phyloP scores from a whole-genome alignment of 2,113 vertebrate genomes.

The Asarcornis scutulata region DNA sequence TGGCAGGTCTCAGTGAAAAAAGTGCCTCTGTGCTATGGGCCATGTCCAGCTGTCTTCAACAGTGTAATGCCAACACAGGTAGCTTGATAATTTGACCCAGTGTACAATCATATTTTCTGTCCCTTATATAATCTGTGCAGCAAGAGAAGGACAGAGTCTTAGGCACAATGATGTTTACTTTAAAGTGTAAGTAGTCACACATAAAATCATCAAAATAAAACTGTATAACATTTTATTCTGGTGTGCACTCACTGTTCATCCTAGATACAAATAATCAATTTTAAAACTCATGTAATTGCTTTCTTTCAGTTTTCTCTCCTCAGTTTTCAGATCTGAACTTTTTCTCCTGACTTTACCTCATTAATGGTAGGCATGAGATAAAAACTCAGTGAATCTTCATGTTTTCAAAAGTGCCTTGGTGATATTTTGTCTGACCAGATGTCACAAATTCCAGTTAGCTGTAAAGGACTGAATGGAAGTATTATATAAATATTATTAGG shows the following conservation, averaged over 20 bases:
- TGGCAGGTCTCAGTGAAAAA: not conserved
- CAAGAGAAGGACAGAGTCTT: not conserved
- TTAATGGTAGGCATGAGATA: not conserved
- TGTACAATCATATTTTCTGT: not conserved
- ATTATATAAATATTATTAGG: not conserved
- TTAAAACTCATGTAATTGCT: not conserved
- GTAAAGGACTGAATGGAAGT: not conserved
- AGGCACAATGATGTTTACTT: not conserved
- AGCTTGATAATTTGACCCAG: not conserved
- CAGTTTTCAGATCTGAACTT: not conserved
- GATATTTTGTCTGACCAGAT: not conserved
- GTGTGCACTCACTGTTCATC: fast-evolving
- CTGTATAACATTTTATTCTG: not conserved
- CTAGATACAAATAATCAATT: not conserved
- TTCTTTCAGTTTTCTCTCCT: not conserved
- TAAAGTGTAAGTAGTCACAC: not conserved
- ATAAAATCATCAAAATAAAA: not conserved
- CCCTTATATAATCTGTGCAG: not conserved
- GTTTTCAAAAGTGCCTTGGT: not conserved
- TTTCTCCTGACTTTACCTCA: not conserved
- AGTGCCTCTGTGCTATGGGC: not conserved
- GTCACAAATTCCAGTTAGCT: not conserved
- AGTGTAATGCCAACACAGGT: not conserved
- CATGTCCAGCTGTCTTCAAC: not conserved
- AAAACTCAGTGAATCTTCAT: not conserved